Base-by-base conservation (phyloP, 64 coral and sea anemone genomes). In the Actinia equina region DNA sequence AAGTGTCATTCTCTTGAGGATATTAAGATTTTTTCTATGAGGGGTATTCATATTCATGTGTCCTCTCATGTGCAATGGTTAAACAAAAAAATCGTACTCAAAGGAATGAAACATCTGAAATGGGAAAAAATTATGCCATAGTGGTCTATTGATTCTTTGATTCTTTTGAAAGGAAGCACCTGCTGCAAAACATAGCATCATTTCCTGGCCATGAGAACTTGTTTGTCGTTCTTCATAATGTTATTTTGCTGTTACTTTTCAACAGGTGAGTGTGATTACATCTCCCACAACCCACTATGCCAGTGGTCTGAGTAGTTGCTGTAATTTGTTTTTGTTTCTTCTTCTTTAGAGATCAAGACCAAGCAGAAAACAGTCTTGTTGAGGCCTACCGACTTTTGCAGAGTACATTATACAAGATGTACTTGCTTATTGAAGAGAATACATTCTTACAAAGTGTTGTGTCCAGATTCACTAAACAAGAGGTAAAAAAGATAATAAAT, bases 361-460 rank as follows among this genome's bases (percentile, higher is more conserved):
- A 64, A 3, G 59, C 77, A 71, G 44, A 62, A 19, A 56, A 79
- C 0, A 53, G 84, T 44, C 84, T 91, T 2, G 41, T 91, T 6
- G 89, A 91, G 43, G 89, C 89, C 17, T 64, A 65, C 22, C 42
- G 85, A 41, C 44, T 91, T 17, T 16, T 91, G 44, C 76, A 62
- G 17, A 91, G 89, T 44, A 86, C 55, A 27, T 76, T 82, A 44
- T 91, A 91, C 63, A 71, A 82, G 18, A 64, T 91, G 19, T 74
- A 91, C 45, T 70, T 82, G 59, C 46, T 91, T 42, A 87, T 87
- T 26, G 56, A 87, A 17, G 57, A 91, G 43, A 91, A 91, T 57
- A 45, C 43, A 8, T 18, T 86, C 25, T 22, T 91, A 64, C 89
- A 91, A 67, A 83, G 85, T 41, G 77, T 91, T 80, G 63, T 91